Conservation (phyloP, 2,113 vertebrate genomes). For the Vimba vimba region DNA sequence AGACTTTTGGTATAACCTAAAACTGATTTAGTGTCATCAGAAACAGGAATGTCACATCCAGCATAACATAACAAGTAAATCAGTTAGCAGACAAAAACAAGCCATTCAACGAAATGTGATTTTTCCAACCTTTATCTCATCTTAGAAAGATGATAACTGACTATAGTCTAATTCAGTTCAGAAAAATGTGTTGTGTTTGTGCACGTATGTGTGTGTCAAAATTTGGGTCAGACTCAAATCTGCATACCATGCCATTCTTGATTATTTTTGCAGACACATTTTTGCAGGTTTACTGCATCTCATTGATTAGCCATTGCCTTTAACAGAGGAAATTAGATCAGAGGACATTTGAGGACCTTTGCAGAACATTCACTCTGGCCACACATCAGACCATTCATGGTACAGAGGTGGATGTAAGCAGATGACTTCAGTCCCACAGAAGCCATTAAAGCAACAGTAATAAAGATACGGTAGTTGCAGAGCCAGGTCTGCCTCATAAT, state of each 20-base stretch:
- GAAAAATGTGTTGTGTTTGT: conserved; percentile 39
- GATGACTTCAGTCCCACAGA: conserved; percentile 46
- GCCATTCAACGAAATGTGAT: conserved; percentile 26
- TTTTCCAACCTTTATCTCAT: conserved; percentile 37
- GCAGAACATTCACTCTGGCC: neutral
- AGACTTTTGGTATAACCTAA: neutral
- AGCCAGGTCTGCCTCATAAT: conserved; percentile 28
- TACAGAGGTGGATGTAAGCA: neutral
- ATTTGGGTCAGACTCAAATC: conserved; percentile 24
- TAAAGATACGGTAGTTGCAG: conserved; percentile 6
- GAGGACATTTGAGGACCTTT: neutral
- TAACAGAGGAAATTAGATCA: conserved; percentile 27
- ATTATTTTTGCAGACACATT: neutral
- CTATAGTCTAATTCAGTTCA: conserved; percentile 37
- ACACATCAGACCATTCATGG: conserved; percentile 20
- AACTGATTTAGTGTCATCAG: conserved; percentile 20
- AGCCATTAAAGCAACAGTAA: conserved; percentile 19
- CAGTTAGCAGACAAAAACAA: conserved; percentile 16
- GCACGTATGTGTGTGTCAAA: conserved; percentile 50
- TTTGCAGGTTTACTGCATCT: neutral
- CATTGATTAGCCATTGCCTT: neutral
- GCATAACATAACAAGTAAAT: conserved; percentile 31
- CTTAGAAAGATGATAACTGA: conserved; percentile 50
- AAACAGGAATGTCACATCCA: conserved; percentile 21
- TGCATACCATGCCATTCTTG: conserved; percentile 9